Percentiles rank a stretch among this genome's conserved stretches.
Evolutionary conservation across 2,888 invertebrate species (phyloP).

Genomic region (Abrostola tripartita): DNA sequence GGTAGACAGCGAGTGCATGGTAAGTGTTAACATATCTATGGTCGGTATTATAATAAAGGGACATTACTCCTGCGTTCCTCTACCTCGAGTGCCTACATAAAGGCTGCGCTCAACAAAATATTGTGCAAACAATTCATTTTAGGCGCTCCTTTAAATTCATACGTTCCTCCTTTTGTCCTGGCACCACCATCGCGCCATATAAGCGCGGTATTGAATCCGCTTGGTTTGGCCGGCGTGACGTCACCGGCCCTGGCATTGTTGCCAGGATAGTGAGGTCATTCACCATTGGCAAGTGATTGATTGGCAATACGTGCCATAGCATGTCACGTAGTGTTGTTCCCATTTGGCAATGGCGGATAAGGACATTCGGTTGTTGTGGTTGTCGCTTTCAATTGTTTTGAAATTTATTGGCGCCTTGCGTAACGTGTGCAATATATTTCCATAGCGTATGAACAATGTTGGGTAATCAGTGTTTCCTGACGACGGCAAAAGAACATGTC

Average conservation of each 20-base stretch:
- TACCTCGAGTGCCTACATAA: background rate
- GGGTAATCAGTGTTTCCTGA: conserved; percentile 39
- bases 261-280: conserved; percentile 75
- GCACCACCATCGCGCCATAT: conserved; percentile 49
- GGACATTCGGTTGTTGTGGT: conserved; percentile 56
- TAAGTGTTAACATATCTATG: no score
- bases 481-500: conserved; percentile 21
- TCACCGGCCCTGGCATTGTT: conserved; percentile 65
- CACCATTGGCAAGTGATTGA: conserved; percentile 74
- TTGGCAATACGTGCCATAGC: conserved; percentile 68
- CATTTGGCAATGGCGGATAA: conserved; percentile 60
- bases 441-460: conserved; percentile 36
- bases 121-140: conserved; percentile 42
- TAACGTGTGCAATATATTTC: conserved; percentile 47
- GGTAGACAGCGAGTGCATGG: no score
- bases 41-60: no score
- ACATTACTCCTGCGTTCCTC: no score
- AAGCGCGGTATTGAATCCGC: conserved; percentile 55
- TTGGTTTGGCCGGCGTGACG: conserved; percentile 59
- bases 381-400: conserved; percentile 61
- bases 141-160: conserved; percentile 50
- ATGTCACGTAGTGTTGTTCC: conserved; percentile 51
- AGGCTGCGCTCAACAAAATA: conserved; percentile 31
- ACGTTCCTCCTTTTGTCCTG: conserved; percentile 50
- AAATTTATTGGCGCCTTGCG: conserved; percentile 55